Base-by-base conservation (phyloP, 2,797 vertebrate genomes). In the Pipistrellus kuhlii region DNA sequence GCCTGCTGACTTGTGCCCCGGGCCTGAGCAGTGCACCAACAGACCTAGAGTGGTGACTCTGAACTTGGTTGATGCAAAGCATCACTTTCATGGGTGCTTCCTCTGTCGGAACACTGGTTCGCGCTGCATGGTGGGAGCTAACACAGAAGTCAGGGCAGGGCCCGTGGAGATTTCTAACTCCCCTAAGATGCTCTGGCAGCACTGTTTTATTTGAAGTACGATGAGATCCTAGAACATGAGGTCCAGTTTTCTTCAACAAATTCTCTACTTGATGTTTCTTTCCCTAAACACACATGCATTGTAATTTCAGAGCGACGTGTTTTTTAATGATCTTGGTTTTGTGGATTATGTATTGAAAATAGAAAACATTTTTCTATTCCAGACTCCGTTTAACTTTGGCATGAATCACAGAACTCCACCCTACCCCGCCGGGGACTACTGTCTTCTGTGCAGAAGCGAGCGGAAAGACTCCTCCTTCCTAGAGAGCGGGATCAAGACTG, bases 361-460 rank as follows among this genome's bases (percentile, higher is more conserved):
- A 66, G 91, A 94, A 89, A 51, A 68, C 55, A 73, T 88, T 81
- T 68, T 82, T 97, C 96, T 51, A 75, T 97, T 95, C 46, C 97
- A 99, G 99, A 99, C 99, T 68, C 99, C 99, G 0, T 99, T 99
- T 98, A 99, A 99, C 25, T 99, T 99, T 91, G 99, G 99, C 97
- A 98, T 99, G 98, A 99, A 99, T 97, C 99, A 99, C 96, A 99
- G 99, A 96, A 99, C 99, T 23, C 99, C 99, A 0, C 87, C 97
- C 73, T 99, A 99, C 97, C 99, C 99, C 15, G 98, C 99, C 0
- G 99, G 99, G 13, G 99, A 99, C 97, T 99, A 99, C 96, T 99
- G 99, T 98, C 99, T 99, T 94, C 98, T 99, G 84, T 99, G 99
- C 97, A 98, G 99, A 97, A 99, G 99, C 72, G 99, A 99, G 97